Base-by-base conservation (phyloP, 2,888 invertebrate genomes). In the Pristionchus entomophagus region DNA sequence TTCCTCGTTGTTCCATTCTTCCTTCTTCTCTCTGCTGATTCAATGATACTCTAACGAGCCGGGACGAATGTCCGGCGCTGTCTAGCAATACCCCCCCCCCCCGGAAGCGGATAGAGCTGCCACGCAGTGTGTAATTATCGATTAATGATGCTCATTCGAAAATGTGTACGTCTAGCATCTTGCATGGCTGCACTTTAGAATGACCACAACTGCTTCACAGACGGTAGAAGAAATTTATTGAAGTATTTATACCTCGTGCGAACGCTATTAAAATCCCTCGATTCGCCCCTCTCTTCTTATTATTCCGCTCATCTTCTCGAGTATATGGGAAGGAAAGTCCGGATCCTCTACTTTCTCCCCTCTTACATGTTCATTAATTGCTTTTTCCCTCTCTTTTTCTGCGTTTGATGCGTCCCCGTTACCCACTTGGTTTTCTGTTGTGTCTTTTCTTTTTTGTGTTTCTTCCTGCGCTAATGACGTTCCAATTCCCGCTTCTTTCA, bases 21-120 rank as follows among this genome's bases (percentile, higher is more conserved):
- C 10, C 41, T n/a, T 51, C 32, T 38, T 49, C n/a, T 51, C 32
- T 19, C 22, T 41, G 41, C n/a, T 73, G 73, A 73, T 41, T 51
- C 78, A 78, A 78, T 51, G 78, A 78, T 53, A 78, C 29, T n/a
- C 51, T 78, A 78, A 78, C 78, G 78, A 78, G 51, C 22, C 32
- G 8, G 41, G 1, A 22, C 73, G 73, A 41, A 73, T 14, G n/a
- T 73, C 73, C 73, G 73, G 73, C 19, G 65, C 73, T 73, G 73
- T 45, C 41, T 73, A 45, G 73, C 73, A 26, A 10, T n/a, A n/a
- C n/a, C n/a, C n/a, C n/a, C n/a, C n/a, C n/a, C n/a, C 10, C 73
- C 41, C 73, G 73, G 73, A 73, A 73, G n/a, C 41, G 41, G 26
- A 45, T 38, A n/a, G 73, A n/a, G 73, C 41, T 26, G 73, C 73